A percentile compares a stretch with the other conserved stretches of the same genome.
phyloP scores from a whole-genome alignment of 2,888 invertebrate species.

The Pristionchus arcanus region DNA sequence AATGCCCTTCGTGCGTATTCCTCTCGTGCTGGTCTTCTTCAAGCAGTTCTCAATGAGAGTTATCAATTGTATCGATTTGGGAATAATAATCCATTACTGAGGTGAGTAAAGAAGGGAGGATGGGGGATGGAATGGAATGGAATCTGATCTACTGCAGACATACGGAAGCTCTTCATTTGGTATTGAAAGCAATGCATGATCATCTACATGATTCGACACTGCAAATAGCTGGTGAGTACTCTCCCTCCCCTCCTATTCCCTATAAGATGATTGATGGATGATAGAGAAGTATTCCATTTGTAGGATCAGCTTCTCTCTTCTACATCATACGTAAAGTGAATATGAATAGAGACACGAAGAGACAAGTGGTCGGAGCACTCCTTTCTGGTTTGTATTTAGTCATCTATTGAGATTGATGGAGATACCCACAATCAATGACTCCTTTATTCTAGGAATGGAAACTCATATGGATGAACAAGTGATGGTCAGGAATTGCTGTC shows the following conservation, averaged over 20 bases:
- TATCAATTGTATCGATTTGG: slow-evolving; percentile 82
- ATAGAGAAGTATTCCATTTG: neutral
- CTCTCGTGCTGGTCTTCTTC: slow-evolving; percentile 89
- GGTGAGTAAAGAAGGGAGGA: slow-evolving; percentile 57
- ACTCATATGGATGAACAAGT: slow-evolving; percentile 77
- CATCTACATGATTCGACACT: slow-evolving; percentile 91
- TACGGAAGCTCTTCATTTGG: slow-evolving; percentile 82
- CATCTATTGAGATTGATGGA: neutral
- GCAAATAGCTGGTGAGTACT: slow-evolving; percentile 86
- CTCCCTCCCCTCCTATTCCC: neutral
- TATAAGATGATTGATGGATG: neutral
- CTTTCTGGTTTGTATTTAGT: slow-evolving; percentile 65
- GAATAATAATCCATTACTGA: slow-evolving; percentile 63
- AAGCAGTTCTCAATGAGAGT: slow-evolving; percentile 91
- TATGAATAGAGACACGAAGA: slow-evolving; percentile 76
- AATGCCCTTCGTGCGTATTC: slow-evolving; percentile 89
- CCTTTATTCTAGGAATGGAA: slow-evolving; percentile 71
- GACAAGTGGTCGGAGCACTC: slow-evolving; percentile 72
- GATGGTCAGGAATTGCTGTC: slow-evolving; percentile 96
- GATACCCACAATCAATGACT: neutral
- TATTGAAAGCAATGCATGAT: slow-evolving; percentile 92
- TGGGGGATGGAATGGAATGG: neutral
- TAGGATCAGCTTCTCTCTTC: slow-evolving; percentile 70
- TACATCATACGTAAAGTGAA: slow-evolving; percentile 70
- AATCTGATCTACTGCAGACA: slow-evolving; percentile 60